Conservation (phyloP, 2,888 invertebrate species). For the Nasonia oneida region DNA sequence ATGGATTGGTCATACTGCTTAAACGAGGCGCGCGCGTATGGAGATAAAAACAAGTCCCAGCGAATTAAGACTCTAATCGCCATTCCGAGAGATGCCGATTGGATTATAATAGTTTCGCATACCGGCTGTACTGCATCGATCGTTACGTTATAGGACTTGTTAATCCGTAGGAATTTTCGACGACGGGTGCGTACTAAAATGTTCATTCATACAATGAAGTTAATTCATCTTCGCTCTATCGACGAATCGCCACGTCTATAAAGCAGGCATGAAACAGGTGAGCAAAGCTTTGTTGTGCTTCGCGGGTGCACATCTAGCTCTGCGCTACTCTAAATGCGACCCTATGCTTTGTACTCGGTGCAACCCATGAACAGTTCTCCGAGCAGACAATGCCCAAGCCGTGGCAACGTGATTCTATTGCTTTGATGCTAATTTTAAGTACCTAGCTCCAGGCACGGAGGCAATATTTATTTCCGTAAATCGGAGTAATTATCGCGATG, state of each 20-base stretch:
- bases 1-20: constrained; percentile 12
- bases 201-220: neutral
- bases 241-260: neutral
- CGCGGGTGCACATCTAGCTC: neutral
- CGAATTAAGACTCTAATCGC: neutral
- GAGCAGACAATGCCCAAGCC: neutral
- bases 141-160: neutral
- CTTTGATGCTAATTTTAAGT: neutral
- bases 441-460: neutral
- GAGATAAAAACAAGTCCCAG: neutral
- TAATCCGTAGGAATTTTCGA: neutral
- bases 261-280: neutral
- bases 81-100: neutral
- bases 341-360: neutral
- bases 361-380: neutral
- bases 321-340: constrained; percentile 6
- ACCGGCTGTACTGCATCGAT: neutral
- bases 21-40: neutral
- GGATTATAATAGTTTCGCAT: neutral
- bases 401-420: neutral
- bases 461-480: neutral
- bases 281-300: neutral
- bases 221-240: neutral
- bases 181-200: neutral
- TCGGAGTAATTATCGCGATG: neutral